Percentiles rank a stretch among this genome's conserved stretches.
These are phyloP conservation scores for Ooceraea biroi DNA, from an alignment of 1,140 invertebrate species.

Conservation along the genomic window DNA sequence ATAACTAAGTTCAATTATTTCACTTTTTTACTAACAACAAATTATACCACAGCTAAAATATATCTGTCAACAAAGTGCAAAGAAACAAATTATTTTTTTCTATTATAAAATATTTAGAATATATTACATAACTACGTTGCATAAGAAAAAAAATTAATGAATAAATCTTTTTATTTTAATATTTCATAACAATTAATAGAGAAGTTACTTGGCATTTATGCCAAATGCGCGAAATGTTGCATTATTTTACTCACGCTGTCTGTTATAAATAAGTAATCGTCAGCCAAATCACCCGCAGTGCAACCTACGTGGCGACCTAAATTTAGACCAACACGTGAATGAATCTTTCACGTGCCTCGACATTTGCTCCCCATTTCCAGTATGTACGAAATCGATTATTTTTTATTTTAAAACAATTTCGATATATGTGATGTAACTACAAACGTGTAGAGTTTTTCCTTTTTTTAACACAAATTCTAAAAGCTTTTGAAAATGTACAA, in stretches of 20 bases:
- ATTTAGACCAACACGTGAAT: slow-evolving; percentile 50
- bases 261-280: slow-evolving; percentile 39
- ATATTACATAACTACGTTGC: slow-evolving; percentile 19
- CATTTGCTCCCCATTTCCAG: background rate
- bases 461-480: background rate
- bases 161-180: background rate
- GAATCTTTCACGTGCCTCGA: slow-evolving; percentile 38
- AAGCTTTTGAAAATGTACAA: background rate
- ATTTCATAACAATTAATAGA: background rate
- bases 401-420: slow-evolving; percentile 28
- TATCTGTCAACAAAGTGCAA: slow-evolving; percentile 12
- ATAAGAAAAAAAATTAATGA: background rate
- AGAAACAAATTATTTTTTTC: background rate
- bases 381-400: slow-evolving; percentile 11
- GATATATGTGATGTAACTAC: background rate
- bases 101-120: background rate
- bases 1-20: background rate
- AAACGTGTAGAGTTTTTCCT: no score
- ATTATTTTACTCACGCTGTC: slow-evolving; percentile 2
- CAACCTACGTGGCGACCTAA: slow-evolving; percentile 22
- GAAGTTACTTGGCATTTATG: background rate
- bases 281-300: slow-evolving; percentile 13
- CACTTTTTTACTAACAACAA: background rate
- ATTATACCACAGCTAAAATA: background rate
- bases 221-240: background rate